Percentiles rank a stretch among this genome's conserved stretches.
These are phyloP conservation scores for Drosophila parabipectinata DNA, from an alignment of 1,140 invertebrate species.

Conservation along the genomic window DNA sequence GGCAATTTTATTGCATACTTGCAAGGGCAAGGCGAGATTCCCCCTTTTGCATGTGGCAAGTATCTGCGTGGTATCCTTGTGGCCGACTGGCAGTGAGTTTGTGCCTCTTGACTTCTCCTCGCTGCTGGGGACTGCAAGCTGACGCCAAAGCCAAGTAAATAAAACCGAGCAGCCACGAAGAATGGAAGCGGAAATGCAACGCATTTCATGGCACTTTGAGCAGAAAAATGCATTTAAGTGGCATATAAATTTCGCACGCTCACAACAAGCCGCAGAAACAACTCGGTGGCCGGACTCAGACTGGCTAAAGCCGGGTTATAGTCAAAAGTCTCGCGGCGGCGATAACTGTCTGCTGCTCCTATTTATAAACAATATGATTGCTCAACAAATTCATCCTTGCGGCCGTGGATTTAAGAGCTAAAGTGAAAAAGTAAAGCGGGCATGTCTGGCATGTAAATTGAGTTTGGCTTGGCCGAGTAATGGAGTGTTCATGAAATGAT, in stretches of 20 bases:
- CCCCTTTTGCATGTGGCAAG: not conserved
- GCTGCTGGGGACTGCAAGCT: constrained; percentile 24
- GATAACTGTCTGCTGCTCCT: constrained; percentile 41
- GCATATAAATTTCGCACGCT: constrained; percentile 61
- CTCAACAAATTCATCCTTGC: constrained; percentile 6
- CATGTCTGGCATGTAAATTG: constrained; percentile 48
- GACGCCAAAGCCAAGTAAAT: constrained; percentile 52
- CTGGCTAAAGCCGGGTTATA: constrained; percentile 3
- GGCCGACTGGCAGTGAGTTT: constrained; percentile 1
- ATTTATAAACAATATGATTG: constrained; percentile 33
- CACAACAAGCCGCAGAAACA: constrained; percentile 15
- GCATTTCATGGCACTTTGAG: constrained; percentile 51
- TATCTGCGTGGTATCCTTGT: constrained; percentile 7
- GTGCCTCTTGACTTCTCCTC: constrained; percentile 4
- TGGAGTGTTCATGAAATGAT: constrained; percentile 35
- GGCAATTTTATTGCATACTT: constrained; percentile 53
- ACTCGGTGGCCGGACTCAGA: constrained; percentile 21
- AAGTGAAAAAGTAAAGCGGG: not conserved
- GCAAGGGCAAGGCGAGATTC: constrained; percentile 19
- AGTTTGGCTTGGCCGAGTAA: constrained; percentile 32
- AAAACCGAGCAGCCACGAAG: constrained; percentile 28
- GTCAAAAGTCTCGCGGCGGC: constrained; percentile 7
- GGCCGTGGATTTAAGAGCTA: constrained; percentile 15
- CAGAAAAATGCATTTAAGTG: constrained; percentile 65
- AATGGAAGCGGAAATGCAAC: constrained; percentile 37